These are phyloP conservation scores for Blastobasis adustella DNA, from an alignment of 2,888 invertebrate species.

Conservation along the genomic window DNA sequence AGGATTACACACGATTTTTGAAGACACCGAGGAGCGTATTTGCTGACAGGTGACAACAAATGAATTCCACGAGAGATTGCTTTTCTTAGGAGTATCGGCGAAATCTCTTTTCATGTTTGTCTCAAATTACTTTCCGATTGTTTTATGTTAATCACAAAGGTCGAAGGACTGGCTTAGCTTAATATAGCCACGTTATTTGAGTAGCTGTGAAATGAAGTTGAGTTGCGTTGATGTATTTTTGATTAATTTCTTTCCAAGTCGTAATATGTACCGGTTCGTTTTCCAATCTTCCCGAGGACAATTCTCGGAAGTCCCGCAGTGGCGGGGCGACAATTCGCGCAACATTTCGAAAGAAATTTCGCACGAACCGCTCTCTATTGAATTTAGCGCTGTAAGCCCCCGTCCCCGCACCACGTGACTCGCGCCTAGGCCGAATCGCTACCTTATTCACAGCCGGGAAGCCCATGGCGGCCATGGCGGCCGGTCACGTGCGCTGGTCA, in stretches of 20 bases:
- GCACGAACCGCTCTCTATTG: constrained; percentile 47
- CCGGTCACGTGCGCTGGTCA: constrained; percentile 39
- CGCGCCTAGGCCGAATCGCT: not conserved
- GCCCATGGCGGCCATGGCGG: not conserved
- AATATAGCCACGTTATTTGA: too few species aligned
- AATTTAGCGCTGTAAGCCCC: constrained; percentile 30
- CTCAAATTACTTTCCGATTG: too few species aligned
- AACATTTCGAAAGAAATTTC: constrained; percentile 44
- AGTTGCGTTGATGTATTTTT: too few species aligned
- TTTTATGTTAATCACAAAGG: too few species aligned
- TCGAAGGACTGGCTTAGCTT: too few species aligned
- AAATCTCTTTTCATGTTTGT: too few species aligned
- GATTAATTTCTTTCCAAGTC: too few species aligned
- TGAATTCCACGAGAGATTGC: not conserved
- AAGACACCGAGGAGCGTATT: not conserved
- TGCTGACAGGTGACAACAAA: not conserved
- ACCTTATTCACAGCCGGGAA: not conserved
- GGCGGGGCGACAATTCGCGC: constrained; percentile 23
- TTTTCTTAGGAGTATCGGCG: not conserved
- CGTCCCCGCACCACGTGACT: constrained; percentile 9
- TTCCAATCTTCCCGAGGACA: too few species aligned
- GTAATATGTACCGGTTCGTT: too few species aligned
- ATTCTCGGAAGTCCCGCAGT: too few species aligned
- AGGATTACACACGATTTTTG: constrained; percentile 8
- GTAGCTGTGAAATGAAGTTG: too few species aligned